A percentile compares a stretch with the other conserved stretches of the same genome.
phyloP scores from a whole-genome alignment of 2,888 invertebrate genomes.

The Andrena dorsata region DNA sequence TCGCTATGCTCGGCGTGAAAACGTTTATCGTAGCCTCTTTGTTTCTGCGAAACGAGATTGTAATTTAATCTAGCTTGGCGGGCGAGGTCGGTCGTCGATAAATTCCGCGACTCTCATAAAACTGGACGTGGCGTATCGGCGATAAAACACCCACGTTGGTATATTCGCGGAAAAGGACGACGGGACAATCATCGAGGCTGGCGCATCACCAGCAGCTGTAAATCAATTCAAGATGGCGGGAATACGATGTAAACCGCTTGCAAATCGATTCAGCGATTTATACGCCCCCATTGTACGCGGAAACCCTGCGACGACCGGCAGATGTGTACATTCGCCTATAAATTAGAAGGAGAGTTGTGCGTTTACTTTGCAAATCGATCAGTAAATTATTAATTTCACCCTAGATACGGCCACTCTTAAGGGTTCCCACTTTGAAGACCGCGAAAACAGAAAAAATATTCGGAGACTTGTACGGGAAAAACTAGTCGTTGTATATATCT shows the following conservation, averaged over 20 bases:
- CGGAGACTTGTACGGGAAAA: no score
- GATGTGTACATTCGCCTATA: conserved; percentile 79
- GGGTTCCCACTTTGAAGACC: background rate
- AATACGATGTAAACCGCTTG: conserved; percentile 76
- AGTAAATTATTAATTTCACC: conserved; percentile 79
- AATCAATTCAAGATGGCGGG: conserved; percentile 81
- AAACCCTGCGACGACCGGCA: conserved; percentile 68
- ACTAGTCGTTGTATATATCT: no score
- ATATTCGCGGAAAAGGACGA: conserved; percentile 58
- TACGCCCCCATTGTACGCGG: conserved; percentile 74
- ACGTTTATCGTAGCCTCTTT: conserved; percentile 53
- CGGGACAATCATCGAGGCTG: conserved; percentile 68
- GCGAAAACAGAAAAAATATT: no score
- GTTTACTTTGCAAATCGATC: conserved; percentile 67
- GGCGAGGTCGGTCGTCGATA: conserved; percentile 76
- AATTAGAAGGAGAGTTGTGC: conserved; percentile 71
- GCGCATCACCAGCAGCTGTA: conserved; percentile 75
- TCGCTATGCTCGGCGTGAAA: conserved; percentile 4
- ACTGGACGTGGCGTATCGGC: conserved; percentile 55
- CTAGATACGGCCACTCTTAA: background rate
- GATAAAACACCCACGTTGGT: conserved; percentile 65
- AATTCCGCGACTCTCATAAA: conserved; percentile 79
- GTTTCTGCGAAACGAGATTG: conserved; percentile 74
- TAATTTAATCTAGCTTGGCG: conserved; percentile 75
- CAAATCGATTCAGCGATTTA: conserved; percentile 79